Base-by-base conservation (phyloP, 2,888 invertebrate species). In the Drosophila tripunctata region DNA sequence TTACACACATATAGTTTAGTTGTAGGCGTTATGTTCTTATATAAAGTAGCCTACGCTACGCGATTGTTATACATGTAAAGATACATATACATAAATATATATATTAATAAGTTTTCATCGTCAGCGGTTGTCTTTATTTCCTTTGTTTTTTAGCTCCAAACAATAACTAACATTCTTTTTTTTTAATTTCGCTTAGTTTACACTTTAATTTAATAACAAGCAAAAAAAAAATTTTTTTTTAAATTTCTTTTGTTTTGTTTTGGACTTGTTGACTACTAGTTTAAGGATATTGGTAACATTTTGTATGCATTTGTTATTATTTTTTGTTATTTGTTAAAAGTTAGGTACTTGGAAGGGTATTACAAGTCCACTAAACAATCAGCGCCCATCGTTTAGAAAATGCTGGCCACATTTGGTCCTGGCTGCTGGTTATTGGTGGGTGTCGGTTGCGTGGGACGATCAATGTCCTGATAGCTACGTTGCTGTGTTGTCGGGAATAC, bases 401-500 rank as follows among this genome's bases (percentile, higher is more conserved):
- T 91, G 81, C 90, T 90, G 12, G 91, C 90, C 63, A 91, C 91
- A 88, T 91, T 91, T 38, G 90, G 90, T 1, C 88, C 89, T 15
- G 83, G 84, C 74, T 87, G 87, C n/a, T 14, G 88, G n/a, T n/a
- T 78, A 41, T 89, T 89, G 44, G 90, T 89, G 22, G 91, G 91
- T 60, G 91, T 89, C 22, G 91, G 88, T 70, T 91, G 91, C 48
- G 87, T 81, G 30, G 91, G 90, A 43, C 91, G 87, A 72, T 91
- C 91, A 33, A 91, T 91, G 65, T 91, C 92, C 83, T 91, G 91
- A 68, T 92, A 91, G 71, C 88, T 91, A 36, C 91, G 81, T 74
- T 91, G 91, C 62, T 90, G 89, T 14, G 70, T 88, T n/a, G 89
- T 89, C 7, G 91, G 91, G 54, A 90, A 90, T 1, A 91, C 89